Evolutionary conservation across 1,140 invertebrate genomes (phyloP).

Genomic region (Diabrotica undecimpunctata): DNA sequence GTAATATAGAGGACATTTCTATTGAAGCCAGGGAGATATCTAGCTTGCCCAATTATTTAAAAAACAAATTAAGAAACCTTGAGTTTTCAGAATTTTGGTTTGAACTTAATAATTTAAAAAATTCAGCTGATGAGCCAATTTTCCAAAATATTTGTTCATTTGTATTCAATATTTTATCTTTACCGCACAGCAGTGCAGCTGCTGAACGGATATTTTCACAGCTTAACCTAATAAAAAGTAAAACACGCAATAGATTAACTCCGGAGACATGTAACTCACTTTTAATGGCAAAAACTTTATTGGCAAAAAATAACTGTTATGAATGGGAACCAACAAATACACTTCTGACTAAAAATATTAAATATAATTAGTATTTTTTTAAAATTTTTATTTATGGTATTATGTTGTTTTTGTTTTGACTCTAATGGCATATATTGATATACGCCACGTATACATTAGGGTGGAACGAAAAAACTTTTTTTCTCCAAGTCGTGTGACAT

Average conservation of each 20-base stretch:
- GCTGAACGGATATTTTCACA: constrained; percentile 6
- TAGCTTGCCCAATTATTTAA: neutral
- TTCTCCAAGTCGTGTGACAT: too few relatives aligned
- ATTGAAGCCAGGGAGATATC: neutral
- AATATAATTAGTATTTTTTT: too few relatives aligned
- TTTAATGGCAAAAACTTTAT: constrained; percentile 7
- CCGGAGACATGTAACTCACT: constrained; percentile 5
- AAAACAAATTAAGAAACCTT: constrained; percentile 5
- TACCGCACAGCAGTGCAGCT: constrained; percentile 7
- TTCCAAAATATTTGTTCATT: neutral
- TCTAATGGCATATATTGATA: too few relatives aligned
- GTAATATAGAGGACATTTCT: neutral
- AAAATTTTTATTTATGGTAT: too few relatives aligned
- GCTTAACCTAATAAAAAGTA: neutral
- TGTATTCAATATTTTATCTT: neutral
- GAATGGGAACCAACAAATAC: neutral
- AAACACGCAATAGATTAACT: constrained; percentile 3
- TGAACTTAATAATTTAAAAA: neutral
- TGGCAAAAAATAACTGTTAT: neutral
- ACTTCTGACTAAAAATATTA: too few relatives aligned
- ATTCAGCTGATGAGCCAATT: too few relatives aligned
- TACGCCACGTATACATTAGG: too few relatives aligned
- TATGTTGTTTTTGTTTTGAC: too few relatives aligned
- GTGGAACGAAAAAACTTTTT: too few relatives aligned
- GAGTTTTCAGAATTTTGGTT: constrained; percentile 8